Conservation (phyloP, 2,888 invertebrate species). For the Pegoplata infirma region DNA sequence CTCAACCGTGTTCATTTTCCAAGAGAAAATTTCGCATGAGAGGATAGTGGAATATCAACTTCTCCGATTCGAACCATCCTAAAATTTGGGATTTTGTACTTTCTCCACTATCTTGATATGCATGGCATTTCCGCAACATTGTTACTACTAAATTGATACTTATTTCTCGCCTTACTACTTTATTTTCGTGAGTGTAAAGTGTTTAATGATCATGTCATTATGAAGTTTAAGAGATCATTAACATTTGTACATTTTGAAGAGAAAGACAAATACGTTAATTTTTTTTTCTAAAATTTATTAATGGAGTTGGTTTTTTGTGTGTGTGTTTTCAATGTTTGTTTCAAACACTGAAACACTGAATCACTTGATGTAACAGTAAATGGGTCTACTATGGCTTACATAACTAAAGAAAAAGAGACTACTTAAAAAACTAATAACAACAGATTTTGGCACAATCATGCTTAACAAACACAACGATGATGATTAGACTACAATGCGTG, state of each 20-base stretch:
- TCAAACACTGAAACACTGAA: too few relatives aligned
- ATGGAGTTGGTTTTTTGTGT: conserved; percentile 1
- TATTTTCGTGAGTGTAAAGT: conserved; percentile 8
- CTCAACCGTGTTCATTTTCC: too few relatives aligned
- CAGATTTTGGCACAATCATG: conserved; percentile 51
- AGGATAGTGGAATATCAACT: too few relatives aligned
- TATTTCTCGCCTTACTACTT: too few relatives aligned
- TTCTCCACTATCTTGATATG: too few relatives aligned
- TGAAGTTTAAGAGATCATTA: conserved; percentile 21
- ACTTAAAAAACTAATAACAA: conserved; percentile 62
- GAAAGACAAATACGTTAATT: conserved; percentile 18
- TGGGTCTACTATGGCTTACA: conserved; percentile 40
- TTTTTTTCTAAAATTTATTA: conserved; percentile 25
- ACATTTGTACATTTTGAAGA: not conserved
- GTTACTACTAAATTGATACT: too few relatives aligned
- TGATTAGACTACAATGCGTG: conserved; percentile 3
- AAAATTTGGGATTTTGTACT: too few relatives aligned
- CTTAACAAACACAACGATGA: conserved; percentile 30
- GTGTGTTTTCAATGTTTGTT: conserved; percentile 21
- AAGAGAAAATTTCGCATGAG: too few relatives aligned
- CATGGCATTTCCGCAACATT: too few relatives aligned
- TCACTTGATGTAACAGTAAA: conserved; percentile 20
- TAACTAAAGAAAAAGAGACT: conserved; percentile 44
- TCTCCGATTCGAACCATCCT: too few relatives aligned
- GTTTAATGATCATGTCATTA: conserved; percentile 12